Evolutionary conservation across 1,140 invertebrate species (phyloP).

Genomic region (Reticulitermes speratus): DNA sequence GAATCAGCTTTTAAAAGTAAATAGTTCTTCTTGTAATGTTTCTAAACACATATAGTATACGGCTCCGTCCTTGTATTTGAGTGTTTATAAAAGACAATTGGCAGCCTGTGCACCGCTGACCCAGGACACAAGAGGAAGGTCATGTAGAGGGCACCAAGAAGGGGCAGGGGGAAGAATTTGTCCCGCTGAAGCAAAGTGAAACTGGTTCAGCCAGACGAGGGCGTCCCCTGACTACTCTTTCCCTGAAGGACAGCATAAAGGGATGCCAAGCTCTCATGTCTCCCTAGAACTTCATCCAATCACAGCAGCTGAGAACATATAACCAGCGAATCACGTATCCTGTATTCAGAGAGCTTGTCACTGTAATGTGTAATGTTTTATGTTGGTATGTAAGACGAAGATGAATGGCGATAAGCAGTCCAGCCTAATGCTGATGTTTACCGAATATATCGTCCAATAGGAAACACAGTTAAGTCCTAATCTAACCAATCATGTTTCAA

Average conservation of each 20-base stretch:
- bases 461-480: neutral
- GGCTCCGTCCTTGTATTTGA: too few relatives aligned
- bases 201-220: constrained; percentile 5
- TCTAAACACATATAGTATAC: too few relatives aligned
- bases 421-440: neutral
- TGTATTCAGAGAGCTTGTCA: neutral
- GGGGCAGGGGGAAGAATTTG: neutral
- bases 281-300: neutral
- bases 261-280: neutral
- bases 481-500: neutral
- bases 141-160: neutral
- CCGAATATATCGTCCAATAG: neutral
- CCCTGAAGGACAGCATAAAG: neutral
- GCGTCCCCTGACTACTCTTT: neutral
- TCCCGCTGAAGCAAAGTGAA: neutral
- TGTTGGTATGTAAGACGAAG: neutral
- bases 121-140: neutral
- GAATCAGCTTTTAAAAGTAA: too few relatives aligned
- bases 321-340: neutral
- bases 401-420: neutral
- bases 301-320: neutral
- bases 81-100: too few relatives aligned
- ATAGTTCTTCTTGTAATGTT: too few relatives aligned
- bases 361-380: neutral
- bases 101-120: neutral